These are phyloP conservation scores for Thalassarche chlororhynchos DNA, from an alignment of 2,113 vertebrate genomes.

Conservation along the genomic window DNA sequence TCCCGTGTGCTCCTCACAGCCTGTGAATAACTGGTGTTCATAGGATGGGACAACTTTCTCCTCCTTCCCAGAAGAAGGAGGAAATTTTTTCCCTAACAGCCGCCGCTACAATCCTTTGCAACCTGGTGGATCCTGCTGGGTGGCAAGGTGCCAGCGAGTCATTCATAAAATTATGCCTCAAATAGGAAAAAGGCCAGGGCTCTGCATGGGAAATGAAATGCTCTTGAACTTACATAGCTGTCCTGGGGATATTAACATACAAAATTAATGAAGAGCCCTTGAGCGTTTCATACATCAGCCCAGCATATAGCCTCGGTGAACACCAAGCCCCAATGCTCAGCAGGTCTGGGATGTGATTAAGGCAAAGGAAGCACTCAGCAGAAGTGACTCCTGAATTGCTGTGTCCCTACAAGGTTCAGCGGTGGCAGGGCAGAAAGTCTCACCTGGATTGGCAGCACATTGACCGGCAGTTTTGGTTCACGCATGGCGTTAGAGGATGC, in stretches of 20 bases:
- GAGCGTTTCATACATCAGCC: neutral
- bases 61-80: neutral
- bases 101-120: accelerated
- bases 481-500: accelerated
- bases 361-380: neutral
- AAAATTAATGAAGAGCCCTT: neutral
- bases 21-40: neutral
- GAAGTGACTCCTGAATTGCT: neutral
- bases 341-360: neutral
- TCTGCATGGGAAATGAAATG: neutral
- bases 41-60: neutral
- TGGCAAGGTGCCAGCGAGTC: neutral
- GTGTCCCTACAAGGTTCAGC: neutral
- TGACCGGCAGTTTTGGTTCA: neutral
- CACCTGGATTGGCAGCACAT: neutral
- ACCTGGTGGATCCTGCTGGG: neutral
- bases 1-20: neutral
- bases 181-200: neutral
- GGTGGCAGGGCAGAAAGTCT: neutral
- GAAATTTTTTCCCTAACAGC: neutral
- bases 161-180: neutral
- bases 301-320: neutral
- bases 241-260: neutral
- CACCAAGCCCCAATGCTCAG: neutral
- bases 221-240: neutral